Evolutionary conservation across 2,888 invertebrate genomes (phyloP).

Genomic region (Cenopis cana): DNA sequence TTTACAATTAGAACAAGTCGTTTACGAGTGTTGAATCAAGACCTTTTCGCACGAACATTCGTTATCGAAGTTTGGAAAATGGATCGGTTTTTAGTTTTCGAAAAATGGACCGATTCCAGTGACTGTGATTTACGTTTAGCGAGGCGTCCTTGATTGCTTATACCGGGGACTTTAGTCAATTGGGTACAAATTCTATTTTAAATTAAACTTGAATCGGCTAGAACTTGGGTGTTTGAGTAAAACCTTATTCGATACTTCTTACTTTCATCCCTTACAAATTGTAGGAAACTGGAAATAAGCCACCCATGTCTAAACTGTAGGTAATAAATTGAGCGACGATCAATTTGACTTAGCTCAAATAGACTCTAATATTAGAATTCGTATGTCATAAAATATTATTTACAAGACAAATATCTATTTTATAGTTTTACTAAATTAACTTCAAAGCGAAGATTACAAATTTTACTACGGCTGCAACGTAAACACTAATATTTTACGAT

Average conservation of each 20-base stretch:
- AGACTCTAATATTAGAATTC: neutral
- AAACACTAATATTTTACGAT: neutral
- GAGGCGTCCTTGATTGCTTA: slow-evolving; percentile 67
- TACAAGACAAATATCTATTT: slow-evolving; percentile 13
- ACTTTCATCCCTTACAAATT: slow-evolving; percentile 13
- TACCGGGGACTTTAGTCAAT: slow-evolving; percentile 45
- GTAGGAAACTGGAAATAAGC: neutral
- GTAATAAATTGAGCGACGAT: neutral
- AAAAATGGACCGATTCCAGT: slow-evolving; percentile 62
- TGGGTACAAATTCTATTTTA: slow-evolving; percentile 26
- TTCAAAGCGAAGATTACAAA: slow-evolving; percentile 10
- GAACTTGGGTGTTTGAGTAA: slow-evolving; percentile 1
- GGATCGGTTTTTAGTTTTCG: slow-evolving; percentile 63
- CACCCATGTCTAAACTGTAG: neutral
- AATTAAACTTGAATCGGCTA: slow-evolving; percentile 11
- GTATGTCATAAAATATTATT: slow-evolving; percentile 1
- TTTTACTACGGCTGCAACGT: slow-evolving; percentile 1
- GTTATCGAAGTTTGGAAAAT: slow-evolving; percentile 54
- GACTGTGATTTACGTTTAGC: slow-evolving; percentile 66
- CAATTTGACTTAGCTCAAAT: neutral
- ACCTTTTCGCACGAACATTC: neutral
- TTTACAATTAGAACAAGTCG: slow-evolving; percentile 5
- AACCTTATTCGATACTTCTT: slow-evolving; percentile 17
- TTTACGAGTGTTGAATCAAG: slow-evolving; percentile 4
- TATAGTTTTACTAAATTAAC: slow-evolving; percentile 21